Evolutionary conservation across 1,140 invertebrate species (phyloP), one percentile per base, ranked within the genome.

Genomic region (Apocrypta bakeri): DNA sequence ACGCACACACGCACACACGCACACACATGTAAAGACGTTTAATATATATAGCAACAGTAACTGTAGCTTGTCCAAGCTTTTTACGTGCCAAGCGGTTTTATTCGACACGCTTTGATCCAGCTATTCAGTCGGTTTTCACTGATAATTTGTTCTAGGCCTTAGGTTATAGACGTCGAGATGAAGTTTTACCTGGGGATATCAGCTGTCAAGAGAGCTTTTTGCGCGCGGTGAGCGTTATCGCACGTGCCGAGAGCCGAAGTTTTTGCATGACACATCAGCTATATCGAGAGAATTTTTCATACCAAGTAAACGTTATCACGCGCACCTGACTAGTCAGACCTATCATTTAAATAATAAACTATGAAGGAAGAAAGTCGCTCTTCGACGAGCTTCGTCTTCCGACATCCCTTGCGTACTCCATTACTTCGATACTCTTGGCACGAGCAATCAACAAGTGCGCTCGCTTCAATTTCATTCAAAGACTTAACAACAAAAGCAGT

Each of bases 101-200:
- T n/a, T 56, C 48, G 48, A 56, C 61, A 27, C 11, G 37, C 63
- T 66, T 68, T 29, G 24, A 78, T 66, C 33, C n/a, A 33, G 21
- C 63, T 78, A 78, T 78, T 68, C 76, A 68, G n/a, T 42, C 29
- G 27, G 76, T 29, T n/a, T n/a, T n/a, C n/a, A n/a, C n/a, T 78
- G 64, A 78, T 78, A 78, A 24, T 78, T 68, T 64, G 37, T 78
- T 78, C 63, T 48, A 24, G 25, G 48, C 48, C 17, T 56, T n/a
- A 21, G 48, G 2, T 17, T 48, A 17, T 48, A 48, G 11, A 48
- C 48, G 14, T 21, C 48, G 48, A n/a, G 48, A 56, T 56, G 48
- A 56, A 56, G 48, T 56, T 56, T 56, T 56, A 21, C 17, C 48
- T 56, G 2, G 48, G 48, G 3, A 56, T 56, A 56, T 56, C 48